Evolutionary conservation across 2,113 vertebrate species (phyloP).

Genomic region (Gulo gulo): DNA sequence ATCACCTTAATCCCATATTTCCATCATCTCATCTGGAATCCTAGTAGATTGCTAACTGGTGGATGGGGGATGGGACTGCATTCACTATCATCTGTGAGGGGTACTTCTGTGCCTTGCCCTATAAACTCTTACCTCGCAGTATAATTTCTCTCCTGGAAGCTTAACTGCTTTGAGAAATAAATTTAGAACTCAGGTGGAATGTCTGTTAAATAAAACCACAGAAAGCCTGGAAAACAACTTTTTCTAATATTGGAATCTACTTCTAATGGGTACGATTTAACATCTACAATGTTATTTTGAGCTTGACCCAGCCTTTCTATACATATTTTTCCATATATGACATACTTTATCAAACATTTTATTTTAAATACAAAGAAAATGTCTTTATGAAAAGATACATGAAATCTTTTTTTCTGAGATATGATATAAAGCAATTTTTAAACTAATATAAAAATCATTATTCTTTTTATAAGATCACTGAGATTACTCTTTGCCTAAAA

Average conservation of each 20-base stretch:
- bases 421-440: neutral
- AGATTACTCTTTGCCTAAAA: neutral
- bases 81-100: neutral
- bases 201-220: slow-evolving; percentile 52
- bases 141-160: slow-evolving; percentile 46
- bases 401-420: neutral
- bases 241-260: slow-evolving; percentile 7
- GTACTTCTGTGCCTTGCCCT: neutral
- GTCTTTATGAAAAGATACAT: neutral
- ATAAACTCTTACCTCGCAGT: neutral
- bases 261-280: neutral
- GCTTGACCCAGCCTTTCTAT: neutral
- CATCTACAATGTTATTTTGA: neutral
- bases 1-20: neutral
- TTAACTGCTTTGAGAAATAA: slow-evolving; percentile 41
- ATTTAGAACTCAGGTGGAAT: slow-evolving; percentile 62
- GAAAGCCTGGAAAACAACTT: slow-evolving; percentile 36
- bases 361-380: slow-evolving; percentile 20
- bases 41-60: neutral
- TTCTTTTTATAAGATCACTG: neutral
- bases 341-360: neutral
- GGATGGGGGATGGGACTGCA: neutral
- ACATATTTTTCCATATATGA: neutral
- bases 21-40: neutral
- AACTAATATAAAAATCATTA: neutral